These are phyloP conservation scores for Mesoclemmys tuberculata DNA, from an alignment of 2,113 vertebrate genomes.

Conservation along the genomic window DNA sequence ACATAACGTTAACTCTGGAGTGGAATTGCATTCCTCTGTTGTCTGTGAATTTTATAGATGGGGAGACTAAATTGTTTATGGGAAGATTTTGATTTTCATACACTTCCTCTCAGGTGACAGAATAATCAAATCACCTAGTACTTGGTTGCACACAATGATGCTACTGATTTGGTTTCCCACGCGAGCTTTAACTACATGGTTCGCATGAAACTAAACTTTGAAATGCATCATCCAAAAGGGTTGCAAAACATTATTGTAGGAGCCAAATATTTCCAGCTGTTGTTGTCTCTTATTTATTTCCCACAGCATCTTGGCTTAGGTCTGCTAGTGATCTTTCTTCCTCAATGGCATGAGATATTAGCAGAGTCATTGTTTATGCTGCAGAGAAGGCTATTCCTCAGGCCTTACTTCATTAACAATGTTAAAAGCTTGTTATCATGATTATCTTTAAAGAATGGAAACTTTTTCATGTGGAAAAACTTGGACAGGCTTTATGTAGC, in stretches of 20 bases:
- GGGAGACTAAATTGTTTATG: not conserved
- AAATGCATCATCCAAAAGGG: conserved; percentile 49
- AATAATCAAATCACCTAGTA: not conserved
- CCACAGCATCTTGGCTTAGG: conserved; percentile 74
- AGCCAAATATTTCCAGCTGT: conserved; percentile 77
- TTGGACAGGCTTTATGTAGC: not conserved
- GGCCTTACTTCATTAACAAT: conserved; percentile 63
- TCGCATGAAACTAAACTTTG: not conserved
- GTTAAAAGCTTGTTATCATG: conserved; percentile 67
- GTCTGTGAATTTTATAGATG: not conserved
- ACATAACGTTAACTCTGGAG: not conserved
- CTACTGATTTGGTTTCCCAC: conserved; percentile 30
- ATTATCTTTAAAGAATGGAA: conserved; percentile 68
- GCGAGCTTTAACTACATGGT: conserved; percentile 26
- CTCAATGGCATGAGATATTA: conserved; percentile 67
- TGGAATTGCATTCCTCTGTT: not conserved
- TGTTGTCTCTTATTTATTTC: conserved; percentile 72
- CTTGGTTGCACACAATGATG: conserved; percentile 24
- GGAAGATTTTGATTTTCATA: not conserved
- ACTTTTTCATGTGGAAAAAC: conserved; percentile 39
- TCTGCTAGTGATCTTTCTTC: conserved; percentile 58
- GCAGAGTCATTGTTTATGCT: conserved; percentile 73
- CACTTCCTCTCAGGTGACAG: not conserved
- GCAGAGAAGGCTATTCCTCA: conserved; percentile 58
- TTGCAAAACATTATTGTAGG: conserved; percentile 65